These are phyloP conservation scores for Macrophya annulata DNA, from an alignment of 2,888 invertebrate genomes.

Conservation along the genomic window DNA sequence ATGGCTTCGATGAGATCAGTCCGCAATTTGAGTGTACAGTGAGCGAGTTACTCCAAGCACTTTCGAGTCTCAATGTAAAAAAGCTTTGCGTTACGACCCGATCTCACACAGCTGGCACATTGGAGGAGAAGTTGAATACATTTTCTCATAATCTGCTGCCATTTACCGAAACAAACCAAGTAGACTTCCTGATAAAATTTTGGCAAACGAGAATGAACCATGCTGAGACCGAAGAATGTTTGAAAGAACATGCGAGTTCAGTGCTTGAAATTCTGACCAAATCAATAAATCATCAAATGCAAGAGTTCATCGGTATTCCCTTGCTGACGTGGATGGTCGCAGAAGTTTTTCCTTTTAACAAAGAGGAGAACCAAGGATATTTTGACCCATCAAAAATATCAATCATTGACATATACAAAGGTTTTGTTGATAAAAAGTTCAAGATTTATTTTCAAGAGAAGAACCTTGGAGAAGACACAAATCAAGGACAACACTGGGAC, in stretches of 20 bases:
- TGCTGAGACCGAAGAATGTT: neutral
- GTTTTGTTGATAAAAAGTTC: neutral
- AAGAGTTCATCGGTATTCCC: neutral
- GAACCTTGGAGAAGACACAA: neutral
- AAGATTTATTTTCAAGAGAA: neutral
- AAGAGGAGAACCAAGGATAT: no score
- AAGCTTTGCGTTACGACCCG: neutral
- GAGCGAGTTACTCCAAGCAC: neutral
- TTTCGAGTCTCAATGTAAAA: neutral
- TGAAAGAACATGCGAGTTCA: neutral
- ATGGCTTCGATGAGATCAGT: slow-evolving; percentile 2
- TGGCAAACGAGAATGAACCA: neutral
- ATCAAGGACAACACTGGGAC: no score
- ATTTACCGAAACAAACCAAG: neutral
- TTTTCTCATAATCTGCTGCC: neutral
- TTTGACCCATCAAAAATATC: no score
- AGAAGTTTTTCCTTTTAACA: neutral
- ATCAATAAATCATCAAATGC: neutral
- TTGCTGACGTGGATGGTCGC: neutral
- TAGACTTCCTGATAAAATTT: neutral
- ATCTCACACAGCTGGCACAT: neutral
- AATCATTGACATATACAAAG: no score
- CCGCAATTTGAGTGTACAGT: neutral
- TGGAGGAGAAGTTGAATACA: neutral
- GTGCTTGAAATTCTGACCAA: neutral